Conservation (phyloP, 2,888 invertebrate species). For the Drosophila infuscata region DNA sequence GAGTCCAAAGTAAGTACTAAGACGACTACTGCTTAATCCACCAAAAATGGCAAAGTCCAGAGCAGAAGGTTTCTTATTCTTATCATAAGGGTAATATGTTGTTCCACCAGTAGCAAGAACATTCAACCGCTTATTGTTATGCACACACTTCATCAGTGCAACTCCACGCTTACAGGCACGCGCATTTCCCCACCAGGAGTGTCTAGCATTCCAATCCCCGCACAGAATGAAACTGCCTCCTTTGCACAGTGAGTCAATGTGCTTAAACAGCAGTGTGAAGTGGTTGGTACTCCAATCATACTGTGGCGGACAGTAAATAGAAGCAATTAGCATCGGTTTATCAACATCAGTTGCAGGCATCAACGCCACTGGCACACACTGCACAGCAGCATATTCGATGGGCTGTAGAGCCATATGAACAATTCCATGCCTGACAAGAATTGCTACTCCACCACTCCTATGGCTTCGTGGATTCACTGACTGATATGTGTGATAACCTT, state of each 20-base stretch:
- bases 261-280: not conserved
- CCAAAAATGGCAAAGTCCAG: not conserved
- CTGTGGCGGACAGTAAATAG: not conserved
- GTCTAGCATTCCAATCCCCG: conserved; percentile 27
- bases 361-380: no score
- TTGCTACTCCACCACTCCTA: no score
- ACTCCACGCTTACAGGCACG: conserved; percentile 13
- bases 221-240: not conserved
- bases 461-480: no score
- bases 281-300: not conserved
- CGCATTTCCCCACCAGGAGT: conserved; percentile 15
- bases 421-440: no score
- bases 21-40: not conserved
- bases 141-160: not conserved
- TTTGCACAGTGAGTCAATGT: not conserved
- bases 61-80: not conserved
- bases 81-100: not conserved
- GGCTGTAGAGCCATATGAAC: no score
- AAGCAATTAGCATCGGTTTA: not conserved
- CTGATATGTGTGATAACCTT: no score
- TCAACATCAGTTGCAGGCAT: no score
- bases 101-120: conserved; percentile 14
- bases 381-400: no score
- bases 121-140: not conserved
- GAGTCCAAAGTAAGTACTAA: not conserved